Conservation (phyloP, 64 coral and sea anemone genomes). For the Catalaphyllia jardinei region DNA sequence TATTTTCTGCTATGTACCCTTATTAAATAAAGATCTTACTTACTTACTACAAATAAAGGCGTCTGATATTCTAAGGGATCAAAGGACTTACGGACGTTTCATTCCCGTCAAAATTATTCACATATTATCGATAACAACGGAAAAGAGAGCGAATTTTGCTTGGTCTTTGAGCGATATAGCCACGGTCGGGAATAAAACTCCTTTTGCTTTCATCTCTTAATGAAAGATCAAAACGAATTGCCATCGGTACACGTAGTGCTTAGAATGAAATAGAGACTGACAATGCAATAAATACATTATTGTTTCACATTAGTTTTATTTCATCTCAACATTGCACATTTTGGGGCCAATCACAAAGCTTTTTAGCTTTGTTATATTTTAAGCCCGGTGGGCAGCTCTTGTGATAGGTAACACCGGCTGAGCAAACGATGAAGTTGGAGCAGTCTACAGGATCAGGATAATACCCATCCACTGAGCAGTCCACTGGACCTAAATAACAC, state of each 20-base stretch:
- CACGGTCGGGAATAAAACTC: too few species aligned
- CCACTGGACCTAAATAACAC: conserved; percentile 21
- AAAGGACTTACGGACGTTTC: too few species aligned
- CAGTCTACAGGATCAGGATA: conserved; percentile 59
- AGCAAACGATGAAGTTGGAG: conserved; percentile 49
- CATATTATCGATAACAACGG: too few species aligned
- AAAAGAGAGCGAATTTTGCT: too few species aligned
- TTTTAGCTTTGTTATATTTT: conserved; percentile 51
- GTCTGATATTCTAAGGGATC: too few species aligned
- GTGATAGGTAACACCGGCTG: not conserved
- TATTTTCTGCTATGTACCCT: too few species aligned
- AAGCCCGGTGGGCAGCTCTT: conserved; percentile 49
- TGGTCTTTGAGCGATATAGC: too few species aligned
- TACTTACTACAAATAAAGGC: too few species aligned
- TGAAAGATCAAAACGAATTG: too few species aligned
- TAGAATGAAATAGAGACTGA: not conserved
- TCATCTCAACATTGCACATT: conserved; percentile 54
- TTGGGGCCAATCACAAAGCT: conserved; percentile 72
- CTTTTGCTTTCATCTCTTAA: too few species aligned
- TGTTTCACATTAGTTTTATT: not conserved
- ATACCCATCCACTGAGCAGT: conserved; percentile 46
- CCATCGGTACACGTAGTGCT: not conserved
- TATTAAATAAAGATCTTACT: too few species aligned
- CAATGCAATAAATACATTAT: not conserved
- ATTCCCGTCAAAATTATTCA: too few species aligned